These are phyloP conservation scores for Harpalus rubripes DNA, from an alignment of 2,888 invertebrate genomes.

Conservation along the genomic window DNA sequence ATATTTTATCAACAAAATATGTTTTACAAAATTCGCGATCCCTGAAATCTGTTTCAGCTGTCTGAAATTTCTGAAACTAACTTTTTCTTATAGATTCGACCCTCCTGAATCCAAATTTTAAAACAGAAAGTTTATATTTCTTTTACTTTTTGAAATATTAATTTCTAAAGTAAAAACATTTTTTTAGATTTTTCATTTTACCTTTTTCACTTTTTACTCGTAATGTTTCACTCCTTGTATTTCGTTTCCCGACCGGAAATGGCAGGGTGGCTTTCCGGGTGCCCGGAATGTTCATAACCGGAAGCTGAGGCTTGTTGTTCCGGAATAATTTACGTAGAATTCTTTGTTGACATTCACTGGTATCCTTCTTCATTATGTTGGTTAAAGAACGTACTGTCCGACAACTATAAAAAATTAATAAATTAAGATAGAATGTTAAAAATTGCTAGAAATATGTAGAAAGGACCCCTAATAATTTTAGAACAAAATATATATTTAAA, in stretches of 20 bases:
- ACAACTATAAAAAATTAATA: not conserved
- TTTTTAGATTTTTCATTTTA: not conserved
- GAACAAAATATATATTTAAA: too few species aligned
- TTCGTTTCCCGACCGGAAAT: not conserved
- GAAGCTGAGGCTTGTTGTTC: not conserved
- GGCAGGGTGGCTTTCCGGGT: conserved; percentile 9
- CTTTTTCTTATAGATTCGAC: not conserved
- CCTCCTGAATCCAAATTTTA: too few species aligned
- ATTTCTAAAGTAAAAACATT: too few species aligned
- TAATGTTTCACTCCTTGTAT: not conserved
- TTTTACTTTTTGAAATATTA: too few species aligned
- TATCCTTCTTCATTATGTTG: conserved; percentile 46
- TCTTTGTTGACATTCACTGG: conserved; percentile 17
- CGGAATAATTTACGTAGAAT: conserved; percentile 26
- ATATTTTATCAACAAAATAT: too few species aligned
- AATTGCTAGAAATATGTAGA: too few species aligned
- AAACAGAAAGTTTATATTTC: too few species aligned
- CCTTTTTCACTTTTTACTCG: not conserved
- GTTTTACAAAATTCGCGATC: not conserved
- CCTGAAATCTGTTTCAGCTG: not conserved
- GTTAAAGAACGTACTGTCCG: not conserved
- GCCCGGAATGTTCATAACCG: conserved; percentile 4
- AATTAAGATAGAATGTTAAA: too few species aligned
- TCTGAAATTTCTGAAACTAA: not conserved
- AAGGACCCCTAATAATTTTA: too few species aligned